These are phyloP conservation scores for Acrobasis consociella DNA, from an alignment of 2,888 invertebrate genomes.

Conservation along the genomic window DNA sequence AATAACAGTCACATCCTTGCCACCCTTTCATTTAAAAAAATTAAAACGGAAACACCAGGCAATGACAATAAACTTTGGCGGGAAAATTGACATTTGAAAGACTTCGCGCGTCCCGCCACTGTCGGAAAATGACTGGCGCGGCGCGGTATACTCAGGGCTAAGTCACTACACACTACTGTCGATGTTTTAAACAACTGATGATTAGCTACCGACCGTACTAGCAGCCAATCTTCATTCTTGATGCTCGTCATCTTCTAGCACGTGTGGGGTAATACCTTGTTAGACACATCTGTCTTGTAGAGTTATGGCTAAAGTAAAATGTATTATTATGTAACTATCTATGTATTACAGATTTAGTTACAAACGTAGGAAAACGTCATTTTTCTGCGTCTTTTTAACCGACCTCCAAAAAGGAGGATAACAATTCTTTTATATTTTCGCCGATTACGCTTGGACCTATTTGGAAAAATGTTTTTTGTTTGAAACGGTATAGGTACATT, in stretches of 20 bases:
- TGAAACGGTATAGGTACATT: too few species aligned
- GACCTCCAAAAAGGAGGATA: too few species aligned
- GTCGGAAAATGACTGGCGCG: slow-evolving; percentile 58
- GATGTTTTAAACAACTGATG: slow-evolving; percentile 44
- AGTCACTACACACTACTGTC: too few species aligned
- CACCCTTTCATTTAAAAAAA: slow-evolving; percentile 16
- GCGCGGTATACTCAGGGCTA: slow-evolving; percentile 37
- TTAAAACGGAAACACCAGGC: not conserved
- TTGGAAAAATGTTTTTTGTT: too few species aligned
- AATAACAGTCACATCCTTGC: slow-evolving; percentile 1
- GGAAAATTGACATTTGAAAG: slow-evolving; percentile 51
- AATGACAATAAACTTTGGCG: slow-evolving; percentile 28
- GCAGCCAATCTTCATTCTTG: not conserved
- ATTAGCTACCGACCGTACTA: slow-evolving; percentile 29
- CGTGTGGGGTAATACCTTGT: not conserved
- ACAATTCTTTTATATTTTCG: too few species aligned
- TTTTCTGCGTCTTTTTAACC: too few species aligned
- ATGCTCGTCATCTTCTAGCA: not conserved
- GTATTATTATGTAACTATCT: too few species aligned
- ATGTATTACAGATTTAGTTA: too few species aligned
- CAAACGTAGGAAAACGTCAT: too few species aligned
- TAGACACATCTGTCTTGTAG: too few species aligned
- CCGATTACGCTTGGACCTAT: too few species aligned
- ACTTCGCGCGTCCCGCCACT: slow-evolving; percentile 48
- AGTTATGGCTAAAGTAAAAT: too few species aligned